Base-by-base conservation (phyloP, 2,888 invertebrate genomes). In the Apodemia duryi region DNA sequence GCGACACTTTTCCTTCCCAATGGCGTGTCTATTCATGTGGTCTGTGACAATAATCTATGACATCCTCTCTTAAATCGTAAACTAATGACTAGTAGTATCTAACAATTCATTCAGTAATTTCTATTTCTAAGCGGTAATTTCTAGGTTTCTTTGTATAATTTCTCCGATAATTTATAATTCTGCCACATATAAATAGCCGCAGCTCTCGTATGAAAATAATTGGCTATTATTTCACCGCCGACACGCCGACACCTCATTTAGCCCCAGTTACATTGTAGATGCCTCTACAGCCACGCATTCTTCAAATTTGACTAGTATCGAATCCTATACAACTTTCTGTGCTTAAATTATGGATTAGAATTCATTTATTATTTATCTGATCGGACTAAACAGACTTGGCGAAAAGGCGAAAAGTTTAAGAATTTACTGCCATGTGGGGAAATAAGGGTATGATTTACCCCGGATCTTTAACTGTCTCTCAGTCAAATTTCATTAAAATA, bases 171-270 rank as follows among this genome's bases (percentile, higher is more conserved):
- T 57, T 57, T 57, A 57, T 32, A 32, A 57, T 57, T 57, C 57
- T 57, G 57, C 32, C 57, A 35, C 32, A 13, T 57, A 57, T 57
- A 57, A 57, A 57, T 32, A 29, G 57, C 32, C 57, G 57, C 57
- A 32, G 13, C 32, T 57, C 57, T 57, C 13, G 57, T 57, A 57
- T 57, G 57, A 57, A 57, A 57, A 57, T 57, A 35, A 57, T 57
- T 57, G 57, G 57, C 57, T 57, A 57, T 57, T 57, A 57, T 57
- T 57, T 57, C 32, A 57, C 57, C 57, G 57, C 35, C 29, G 57
- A 57, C 57, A 57, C 57, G 57, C 57, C 57, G 57, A 57, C 57
- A 57, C 57, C 57, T 57, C 57, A 57, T 57, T 57, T 57, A 35
- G 57, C 32, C 54, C 54, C 57, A 57, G 57, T 32, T 57, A 57